phyloP scores from a whole-genome alignment of 2,797 vertebrate genomes.

The Rallus crepitans region DNA sequence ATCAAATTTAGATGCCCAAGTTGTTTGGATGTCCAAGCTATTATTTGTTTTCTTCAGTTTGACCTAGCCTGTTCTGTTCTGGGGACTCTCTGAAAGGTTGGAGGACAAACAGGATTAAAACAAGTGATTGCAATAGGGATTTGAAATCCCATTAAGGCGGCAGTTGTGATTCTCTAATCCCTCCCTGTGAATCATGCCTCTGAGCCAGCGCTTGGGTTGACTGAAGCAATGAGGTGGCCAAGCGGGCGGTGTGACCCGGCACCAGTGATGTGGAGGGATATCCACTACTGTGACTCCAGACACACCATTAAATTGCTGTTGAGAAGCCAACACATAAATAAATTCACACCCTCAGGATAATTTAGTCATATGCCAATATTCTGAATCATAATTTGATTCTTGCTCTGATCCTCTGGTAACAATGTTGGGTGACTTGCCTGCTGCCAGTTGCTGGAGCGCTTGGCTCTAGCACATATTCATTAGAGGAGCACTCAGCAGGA shows the following conservation, averaged over 20 bases:
- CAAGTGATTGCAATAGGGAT: neutral
- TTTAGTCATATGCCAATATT: neutral
- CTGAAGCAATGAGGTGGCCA: neutral
- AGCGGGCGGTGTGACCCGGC: rapidly evolving
- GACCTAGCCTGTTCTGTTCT: neutral
- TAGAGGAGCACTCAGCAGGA: neutral
- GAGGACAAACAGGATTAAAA: neutral
- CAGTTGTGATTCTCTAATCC: neutral
- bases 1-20: neutral
- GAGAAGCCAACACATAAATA: neutral
- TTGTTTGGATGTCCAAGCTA: neutral
- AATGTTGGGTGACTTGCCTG: neutral
- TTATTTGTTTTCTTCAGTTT: neutral
- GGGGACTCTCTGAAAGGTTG: neutral
- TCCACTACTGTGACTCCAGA: neutral
- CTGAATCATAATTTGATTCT: neutral
- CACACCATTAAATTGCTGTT: neutral
- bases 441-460: neutral
- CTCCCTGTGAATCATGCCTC: neutral
- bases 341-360: neutral
- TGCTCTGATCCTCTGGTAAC: neutral
- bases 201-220: neutral
- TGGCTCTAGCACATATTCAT: neutral
- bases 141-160: neutral
- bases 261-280: neutral